Evolutionary conservation across 1,140 invertebrate species (phyloP), one percentile per base, ranked within the genome.

Genomic region (Ceratosolen solmsi): DNA sequence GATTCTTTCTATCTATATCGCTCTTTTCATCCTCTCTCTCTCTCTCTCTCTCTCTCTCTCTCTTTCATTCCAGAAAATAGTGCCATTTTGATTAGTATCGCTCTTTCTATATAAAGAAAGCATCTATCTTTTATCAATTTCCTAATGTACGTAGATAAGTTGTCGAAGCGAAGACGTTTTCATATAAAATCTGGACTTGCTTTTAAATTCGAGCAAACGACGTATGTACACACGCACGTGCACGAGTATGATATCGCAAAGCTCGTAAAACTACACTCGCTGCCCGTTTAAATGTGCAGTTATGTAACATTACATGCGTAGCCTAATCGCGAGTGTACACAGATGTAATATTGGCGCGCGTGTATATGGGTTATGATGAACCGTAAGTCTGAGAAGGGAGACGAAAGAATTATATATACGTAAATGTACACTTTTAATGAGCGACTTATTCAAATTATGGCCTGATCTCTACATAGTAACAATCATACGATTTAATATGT

Each of bases 51-150:
- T 1, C n/a, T n/a, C n/a, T n/a, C n/a, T n/a, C n/a, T n/a, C n/a
- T n/a, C n/a, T n/a, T n/a, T n/a, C n/a, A 11, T 41, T 65, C 41
- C 46, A 15, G 27, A 63, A 65, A 33, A 80, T 73, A 33, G 60
- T 54, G 70, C 70, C 38, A 77, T 51, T 80, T 80, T 65, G 78
- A 80, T 80, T 80, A 25, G 27, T 80, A 80, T 80, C 78, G 38
- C 2, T 56, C 30, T n/a, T 11, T 1, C 8, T 20, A 30, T 38
- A 54, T 22, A 54, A 54, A 79, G 56, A 46, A 79, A 70, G 70
- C 36, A 60, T 46, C 68, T 41, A 5, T 41, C 51, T 22, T n/a
- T 56, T 58, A 72, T 72, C 38, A 72, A 60, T 60, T 79, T 58
- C 68, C 25, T n/a, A 79, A 80, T 65, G 65, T 74, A 38, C 22